A percentile compares a stretch with the other conserved stretches of the same genome.
Conservation (phyloP, 2,113 vertebrate species). For the Dipodomys spectabilis region DNA sequence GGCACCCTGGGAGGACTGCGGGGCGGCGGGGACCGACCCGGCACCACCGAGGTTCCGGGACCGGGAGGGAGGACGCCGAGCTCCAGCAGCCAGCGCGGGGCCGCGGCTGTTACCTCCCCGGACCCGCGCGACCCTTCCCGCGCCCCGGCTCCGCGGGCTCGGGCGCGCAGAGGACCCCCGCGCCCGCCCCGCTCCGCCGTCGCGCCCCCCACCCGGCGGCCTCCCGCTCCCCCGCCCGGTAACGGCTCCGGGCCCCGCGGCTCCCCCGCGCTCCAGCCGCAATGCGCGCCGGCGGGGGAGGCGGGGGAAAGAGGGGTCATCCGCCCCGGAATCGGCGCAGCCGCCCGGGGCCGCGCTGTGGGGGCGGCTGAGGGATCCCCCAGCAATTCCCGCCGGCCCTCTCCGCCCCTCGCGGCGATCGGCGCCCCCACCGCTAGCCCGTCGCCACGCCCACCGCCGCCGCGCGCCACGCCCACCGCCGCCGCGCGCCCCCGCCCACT, state of each 20-base stretch:
- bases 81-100: neutral
- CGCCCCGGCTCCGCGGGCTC: neutral
- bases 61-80: neutral
- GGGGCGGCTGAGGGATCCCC: neutral
- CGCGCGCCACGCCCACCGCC: neutral
- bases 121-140: neutral
- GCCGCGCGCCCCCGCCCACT: rapidly evolving
- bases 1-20: neutral
- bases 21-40: neutral
- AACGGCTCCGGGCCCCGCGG: conserved; percentile 52
- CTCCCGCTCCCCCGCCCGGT: neutral
- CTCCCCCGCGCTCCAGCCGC: conserved; percentile 28
- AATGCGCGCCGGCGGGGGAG: neutral
- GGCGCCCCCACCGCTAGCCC: neutral
- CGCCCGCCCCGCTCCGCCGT: no score
- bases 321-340: conserved; percentile 68
- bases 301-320: neutral
- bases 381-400: neutral
- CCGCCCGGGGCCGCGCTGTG: conserved; percentile 47
- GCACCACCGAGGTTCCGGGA: neutral
- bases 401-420: neutral
- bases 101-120: neutral
- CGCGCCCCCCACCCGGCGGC: neutral
- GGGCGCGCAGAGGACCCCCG: neutral
- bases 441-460: neutral